phyloP scores from a whole-genome alignment of 2,113 vertebrate species.

The Eira barbara region DNA sequence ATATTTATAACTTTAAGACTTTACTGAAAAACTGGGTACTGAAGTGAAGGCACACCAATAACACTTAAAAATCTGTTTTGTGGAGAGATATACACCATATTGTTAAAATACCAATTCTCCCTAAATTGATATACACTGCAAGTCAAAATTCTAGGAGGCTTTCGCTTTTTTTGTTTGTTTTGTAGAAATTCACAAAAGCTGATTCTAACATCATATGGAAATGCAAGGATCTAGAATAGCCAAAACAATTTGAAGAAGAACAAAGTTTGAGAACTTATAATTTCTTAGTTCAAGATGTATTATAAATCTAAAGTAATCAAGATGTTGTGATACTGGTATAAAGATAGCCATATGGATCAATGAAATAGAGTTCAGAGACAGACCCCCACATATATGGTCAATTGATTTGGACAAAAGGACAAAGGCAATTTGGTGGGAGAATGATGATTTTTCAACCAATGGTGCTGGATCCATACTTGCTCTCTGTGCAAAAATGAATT shows the following conservation, averaged over 20 bases:
- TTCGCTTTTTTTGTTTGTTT: background rate
- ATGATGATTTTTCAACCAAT: background rate
- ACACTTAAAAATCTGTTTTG: background rate
- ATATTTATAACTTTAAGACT: background rate
- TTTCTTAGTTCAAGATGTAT: background rate
- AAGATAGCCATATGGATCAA: background rate
- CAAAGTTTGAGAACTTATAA: background rate
- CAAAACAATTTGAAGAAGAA: background rate
- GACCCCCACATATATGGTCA: background rate
- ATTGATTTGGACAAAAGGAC: background rate
- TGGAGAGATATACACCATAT: background rate
- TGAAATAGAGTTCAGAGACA: background rate
- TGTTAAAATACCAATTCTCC: background rate
- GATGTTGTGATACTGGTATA: background rate
- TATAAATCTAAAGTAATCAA: background rate
- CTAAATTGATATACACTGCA: background rate
- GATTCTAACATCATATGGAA: background rate
- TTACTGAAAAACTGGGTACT: background rate
- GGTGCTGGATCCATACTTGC: background rate
- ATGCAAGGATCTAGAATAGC: background rate
- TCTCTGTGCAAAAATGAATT: background rate
- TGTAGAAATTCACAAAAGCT: background rate
- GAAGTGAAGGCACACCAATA: background rate
- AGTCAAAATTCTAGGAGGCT: background rate
- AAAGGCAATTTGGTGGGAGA: background rate